Evolutionary conservation across 2,797 vertebrate genomes (phyloP), one percentile per base, ranked within the genome.

Genomic region (Urosaurus nigricauda): DNA sequence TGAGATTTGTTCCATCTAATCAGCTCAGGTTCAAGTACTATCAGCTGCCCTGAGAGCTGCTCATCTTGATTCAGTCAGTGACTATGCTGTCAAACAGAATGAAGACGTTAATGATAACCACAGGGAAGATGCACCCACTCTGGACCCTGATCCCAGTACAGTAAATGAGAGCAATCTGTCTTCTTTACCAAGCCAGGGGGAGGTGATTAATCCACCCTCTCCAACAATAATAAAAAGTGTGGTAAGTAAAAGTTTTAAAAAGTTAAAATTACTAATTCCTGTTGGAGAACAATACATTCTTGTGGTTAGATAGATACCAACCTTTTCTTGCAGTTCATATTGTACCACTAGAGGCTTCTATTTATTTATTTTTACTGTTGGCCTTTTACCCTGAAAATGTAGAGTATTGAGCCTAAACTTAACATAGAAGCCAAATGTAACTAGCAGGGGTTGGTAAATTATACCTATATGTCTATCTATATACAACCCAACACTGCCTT

Each of bases 11-110:
- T 83, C 79, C 92, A 19, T 51, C 94, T 92, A 53, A 89, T 29
- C 94, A 98, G 98, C 97, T 96, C 98, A 98, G 96, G 98, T 98
- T 65, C 97, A 98, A 95, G 98, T 98, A 70, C 92, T 98, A 89
- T 98, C 98, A 58, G 98, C 98, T n/a, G 98, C 98, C 14, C 96
- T 98, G 83, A 98, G 98, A 94, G 98, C 97, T 32, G 96, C 97
- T 24, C 98, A 98, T 95, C 97, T 98, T 19, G 98, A 98, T 95
- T 98, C 96, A 35, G 94, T 96, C 1, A 65, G 60, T 24, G 96
- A 95, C 24, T 94, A 37, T 12, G 89, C 93, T 29, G 89, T n/a
- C 71, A 87, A 58, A 90, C 87, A 90, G 2, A 1, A 71, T 9
- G 93, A 92, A 84, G 93, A 92, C 56, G 84, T n/a, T 26, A n/a